A percentile compares a stretch with the other conserved stretches of the same genome.
phyloP scores from a whole-genome alignment of 2,113 vertebrate genomes.

The Oreochromis spilurus region DNA sequence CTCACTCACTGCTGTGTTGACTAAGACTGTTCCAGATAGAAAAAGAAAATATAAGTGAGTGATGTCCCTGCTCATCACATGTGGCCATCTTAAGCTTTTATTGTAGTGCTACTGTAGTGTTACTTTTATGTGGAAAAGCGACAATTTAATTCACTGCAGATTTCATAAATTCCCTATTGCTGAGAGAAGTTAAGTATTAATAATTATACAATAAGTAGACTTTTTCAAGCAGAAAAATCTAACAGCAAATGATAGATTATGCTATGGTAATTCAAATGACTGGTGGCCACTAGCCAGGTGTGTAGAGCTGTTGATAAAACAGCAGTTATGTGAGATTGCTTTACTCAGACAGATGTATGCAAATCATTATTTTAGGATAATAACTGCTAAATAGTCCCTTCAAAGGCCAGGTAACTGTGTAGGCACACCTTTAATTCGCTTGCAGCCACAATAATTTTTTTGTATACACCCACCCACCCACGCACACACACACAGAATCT shows the following conservation, averaged over 20 bases:
- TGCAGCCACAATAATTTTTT: background rate
- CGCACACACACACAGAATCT: background rate
- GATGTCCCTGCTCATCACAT: background rate
- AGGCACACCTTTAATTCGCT: background rate
- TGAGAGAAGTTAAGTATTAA: background rate
- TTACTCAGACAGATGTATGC: conserved; percentile 21
- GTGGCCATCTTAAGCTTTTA: background rate
- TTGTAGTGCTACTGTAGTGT: background rate
- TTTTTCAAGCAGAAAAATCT: background rate
- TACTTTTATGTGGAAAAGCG: fast-evolving
- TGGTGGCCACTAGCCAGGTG: background rate
- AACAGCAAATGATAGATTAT: background rate
- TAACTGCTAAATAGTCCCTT: background rate
- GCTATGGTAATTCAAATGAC: background rate
- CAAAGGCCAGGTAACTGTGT: background rate
- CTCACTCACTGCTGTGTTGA: background rate
- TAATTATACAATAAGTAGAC: background rate
- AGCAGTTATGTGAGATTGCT: background rate
- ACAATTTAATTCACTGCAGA: background rate
- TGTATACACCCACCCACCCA: fast-evolving
- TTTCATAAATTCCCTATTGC: background rate
- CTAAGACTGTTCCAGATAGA: background rate
- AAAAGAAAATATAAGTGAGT: background rate
- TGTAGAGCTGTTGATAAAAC: background rate
- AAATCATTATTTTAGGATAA: background rate